Evolutionary conservation across 2,888 invertebrate genomes (phyloP), one percentile per base, ranked within the genome.

Genomic region (Cheilosia scutellata): DNA sequence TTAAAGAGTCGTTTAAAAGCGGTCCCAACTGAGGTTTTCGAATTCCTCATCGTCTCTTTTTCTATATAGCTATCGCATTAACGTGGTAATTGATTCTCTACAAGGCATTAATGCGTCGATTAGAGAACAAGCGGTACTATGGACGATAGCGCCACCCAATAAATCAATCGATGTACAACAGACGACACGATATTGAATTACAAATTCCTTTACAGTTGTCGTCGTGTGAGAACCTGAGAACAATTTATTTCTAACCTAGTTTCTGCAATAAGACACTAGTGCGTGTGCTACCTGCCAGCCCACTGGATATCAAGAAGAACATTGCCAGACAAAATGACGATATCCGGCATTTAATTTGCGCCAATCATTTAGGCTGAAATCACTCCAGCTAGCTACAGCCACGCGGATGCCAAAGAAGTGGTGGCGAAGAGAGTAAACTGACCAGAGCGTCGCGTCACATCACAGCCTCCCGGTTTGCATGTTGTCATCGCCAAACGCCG

Each of bases 331-430:
- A 86, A 86, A 86, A 77, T 86, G 86, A 82, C 68, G 76, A 86
- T 86, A 86, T 86, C 82, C 86, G 86, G 86, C 86, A 86, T 82
- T 86, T 77, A 82, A 80, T 82, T 82, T 86, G 71, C 86, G 53
- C 82, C 82, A 68, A 72, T 86, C 84, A 80, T 72, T 86, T 76
- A 71, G 71, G 49, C 71, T 76, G 80, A 58, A 71, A 76, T 77
- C 76, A 76, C 55, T 77, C 72, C 55, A 57, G 82, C 20, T 2
- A 20, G 20, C 20, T 20, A 20, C 20, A 20, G 20, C 86, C 82
- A 77, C 82, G 82, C 86, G 76, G 53, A 74, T 60, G 66, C 65
- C 42, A 71, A 71, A 75, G 42, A 68, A 58, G 66, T 44, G 70
- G 65, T 20, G 62, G 44, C 16, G 16, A n/a, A 31, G 20, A 44